A percentile compares a stretch with the other conserved stretches of the same genome.
phyloP scores from a whole-genome alignment of 1,140 invertebrate species.

The Ptiloglossa arizonensis region DNA sequence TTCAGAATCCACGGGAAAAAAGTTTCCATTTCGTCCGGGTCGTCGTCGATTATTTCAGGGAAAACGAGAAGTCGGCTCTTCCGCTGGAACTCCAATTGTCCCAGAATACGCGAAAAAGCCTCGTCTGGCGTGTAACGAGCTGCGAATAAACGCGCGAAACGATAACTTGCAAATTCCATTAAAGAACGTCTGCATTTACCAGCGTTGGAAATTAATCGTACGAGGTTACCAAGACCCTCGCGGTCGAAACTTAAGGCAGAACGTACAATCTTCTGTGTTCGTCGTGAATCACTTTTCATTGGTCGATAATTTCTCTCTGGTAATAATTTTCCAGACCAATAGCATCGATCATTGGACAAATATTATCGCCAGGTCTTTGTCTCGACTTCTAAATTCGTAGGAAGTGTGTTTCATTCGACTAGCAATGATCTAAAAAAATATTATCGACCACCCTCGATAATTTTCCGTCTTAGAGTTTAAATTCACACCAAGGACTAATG shows the following conservation, averaged over 20 bases:
- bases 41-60: conserved; percentile 30
- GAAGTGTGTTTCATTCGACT: too few relatives aligned
- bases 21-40: conserved; percentile 25
- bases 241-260: background rate
- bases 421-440: too few relatives aligned
- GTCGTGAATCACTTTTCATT: too few relatives aligned
- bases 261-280: too few relatives aligned
- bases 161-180: conserved; percentile 8
- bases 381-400: too few relatives aligned
- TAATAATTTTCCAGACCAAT: too few relatives aligned
- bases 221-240: background rate
- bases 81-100: conserved; percentile 6
- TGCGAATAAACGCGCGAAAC: background rate
- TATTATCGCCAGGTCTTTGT: too few relatives aligned
- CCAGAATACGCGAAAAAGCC: background rate
- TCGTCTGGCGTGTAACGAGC: background rate
- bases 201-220: background rate
- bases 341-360: too few relatives aligned
- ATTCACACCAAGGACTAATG: too few relatives aligned
- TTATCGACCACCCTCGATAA: too few relatives aligned
- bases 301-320: too few relatives aligned
- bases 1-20: conserved; percentile 4
- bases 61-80: conserved; percentile 10
- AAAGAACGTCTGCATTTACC: background rate
- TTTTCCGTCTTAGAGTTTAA: too few relatives aligned